Evolutionary conservation across 2,888 invertebrate species (phyloP).

Genomic region (Prionchulus punctatus): DNA sequence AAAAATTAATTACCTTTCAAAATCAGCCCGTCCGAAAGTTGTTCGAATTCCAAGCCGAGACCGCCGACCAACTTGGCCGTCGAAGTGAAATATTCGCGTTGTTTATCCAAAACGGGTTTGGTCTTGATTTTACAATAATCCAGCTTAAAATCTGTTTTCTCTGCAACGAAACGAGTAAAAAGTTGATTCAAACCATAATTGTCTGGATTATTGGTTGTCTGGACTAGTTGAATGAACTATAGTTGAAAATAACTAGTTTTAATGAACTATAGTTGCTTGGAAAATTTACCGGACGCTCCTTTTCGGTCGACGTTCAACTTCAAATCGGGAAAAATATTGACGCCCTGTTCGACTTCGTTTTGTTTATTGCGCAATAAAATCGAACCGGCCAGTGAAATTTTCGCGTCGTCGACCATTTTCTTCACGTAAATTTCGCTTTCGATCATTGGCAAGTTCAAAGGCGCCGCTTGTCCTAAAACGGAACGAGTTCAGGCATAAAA

Average conservation of each 20-base stretch:
- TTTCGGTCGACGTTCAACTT: slow-evolving; percentile 43
- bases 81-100: slow-evolving; percentile 71
- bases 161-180: no score
- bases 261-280: no score
- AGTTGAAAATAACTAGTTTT: no score
- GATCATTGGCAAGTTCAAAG: slow-evolving; percentile 54
- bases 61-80: slow-evolving; percentile 57
- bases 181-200: no score
- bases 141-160: no score
- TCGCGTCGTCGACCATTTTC: slow-evolving; percentile 65
- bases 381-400: slow-evolving; percentile 22
- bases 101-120: slow-evolving; percentile 82
- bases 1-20: slow-evolving; percentile 28
- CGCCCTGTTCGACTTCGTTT: slow-evolving; percentile 51
- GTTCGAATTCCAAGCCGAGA: slow-evolving; percentile 61
- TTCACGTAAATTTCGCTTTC: slow-evolving; percentile 74
- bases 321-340: slow-evolving; percentile 70
- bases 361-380: background rate
- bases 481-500: no score
- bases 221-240: no score
- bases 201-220: no score
- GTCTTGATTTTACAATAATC: slow-evolving; percentile 86
- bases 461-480: slow-evolving; percentile 43
- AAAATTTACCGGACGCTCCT: no score
- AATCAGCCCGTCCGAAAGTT: slow-evolving; percentile 54